Base-by-base conservation (phyloP, 1,140 invertebrate genomes). In the Hypsibius dujardini region DNA sequence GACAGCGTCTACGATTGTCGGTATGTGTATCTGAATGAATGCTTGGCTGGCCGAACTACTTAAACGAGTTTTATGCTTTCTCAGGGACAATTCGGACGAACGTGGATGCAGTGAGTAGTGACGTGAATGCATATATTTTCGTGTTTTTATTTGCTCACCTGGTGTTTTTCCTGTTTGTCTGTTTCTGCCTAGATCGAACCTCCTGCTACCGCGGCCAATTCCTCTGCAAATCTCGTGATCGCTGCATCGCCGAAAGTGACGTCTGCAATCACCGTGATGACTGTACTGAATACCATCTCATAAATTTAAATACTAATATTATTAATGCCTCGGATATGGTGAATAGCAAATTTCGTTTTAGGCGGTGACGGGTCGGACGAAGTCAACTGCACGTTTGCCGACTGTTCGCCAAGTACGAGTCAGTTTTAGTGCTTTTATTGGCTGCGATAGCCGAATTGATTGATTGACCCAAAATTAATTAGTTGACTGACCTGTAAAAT, bases 181-280 rank as follows among this genome's bases (percentile, higher is more conserved):
- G 71, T 72, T 47, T 50, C 47, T 47, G 72, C 74, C 75, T 71
- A 72, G 79, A 76, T 74, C 76, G 77, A 69, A 86, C 85, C 2
- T 82, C 87, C 42, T 93, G 90, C 76, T 83, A 85, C 62, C 81
- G 92, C 72, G 90, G 92, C 80, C 90, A 94, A 83, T 94, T 92
- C 81, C 84, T 89, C 47, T 95, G 92, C 79, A 86, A 86, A 72
- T 85, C 87, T 74, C 88, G 87, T 14, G 84, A 87, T 75, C 86
- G 87, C 73, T 95, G 92, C 79, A 86, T 94, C 71, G 89, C 92
- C 74, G 83, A 84, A 50, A 80, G 83, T 56, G 83, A 85, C 73
- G 90, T 90, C 78, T 94, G 91, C 78, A 90, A 93, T 79, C 88
- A 93, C 78, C 86, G 86, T 76, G 87, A 90, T 77, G 90, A 93